Percentiles rank a stretch among this genome's conserved stretches.
Evolutionary conservation across 2,113 vertebrate species (phyloP).

Genomic region (Piaya cayana): DNA sequence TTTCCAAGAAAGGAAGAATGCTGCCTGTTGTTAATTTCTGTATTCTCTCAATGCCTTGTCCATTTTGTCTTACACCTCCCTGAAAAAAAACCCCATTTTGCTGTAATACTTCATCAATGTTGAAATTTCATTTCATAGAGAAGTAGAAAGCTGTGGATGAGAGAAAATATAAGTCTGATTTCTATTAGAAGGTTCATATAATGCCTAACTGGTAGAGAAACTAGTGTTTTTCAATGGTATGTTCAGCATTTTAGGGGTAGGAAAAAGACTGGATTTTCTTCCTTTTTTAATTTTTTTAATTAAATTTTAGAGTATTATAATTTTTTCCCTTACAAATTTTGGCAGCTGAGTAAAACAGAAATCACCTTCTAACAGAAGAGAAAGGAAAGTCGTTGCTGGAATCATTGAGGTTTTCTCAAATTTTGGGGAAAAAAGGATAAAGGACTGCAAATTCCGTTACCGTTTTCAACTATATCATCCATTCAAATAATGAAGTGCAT

Average conservation of each 20-base stretch:
- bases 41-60: neutral
- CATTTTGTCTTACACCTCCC: neutral
- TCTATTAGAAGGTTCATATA: neutral
- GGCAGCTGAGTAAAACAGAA: neutral
- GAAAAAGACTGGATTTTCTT: neutral
- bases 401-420: neutral
- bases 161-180: neutral
- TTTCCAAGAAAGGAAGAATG: neutral
- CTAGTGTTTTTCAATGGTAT: neutral
- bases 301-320: neutral
- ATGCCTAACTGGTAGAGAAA: neutral
- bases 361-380: neutral
- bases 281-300: neutral
- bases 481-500: slow-evolving; percentile 34
- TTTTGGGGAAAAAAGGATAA: neutral
- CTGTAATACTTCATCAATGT: neutral
- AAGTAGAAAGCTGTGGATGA: neutral
- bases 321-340: neutral
- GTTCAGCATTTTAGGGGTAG: neutral
- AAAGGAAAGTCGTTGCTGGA: neutral
- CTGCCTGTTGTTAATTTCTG: neutral
- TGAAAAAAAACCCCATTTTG: neutral
- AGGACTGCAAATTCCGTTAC: neutral
- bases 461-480: neutral
- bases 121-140: neutral